Percentiles rank a stretch among this genome's conserved stretches.
phyloP scores from a whole-genome alignment of 2,113 vertebrate species.

The Apaloderma vittatum region DNA sequence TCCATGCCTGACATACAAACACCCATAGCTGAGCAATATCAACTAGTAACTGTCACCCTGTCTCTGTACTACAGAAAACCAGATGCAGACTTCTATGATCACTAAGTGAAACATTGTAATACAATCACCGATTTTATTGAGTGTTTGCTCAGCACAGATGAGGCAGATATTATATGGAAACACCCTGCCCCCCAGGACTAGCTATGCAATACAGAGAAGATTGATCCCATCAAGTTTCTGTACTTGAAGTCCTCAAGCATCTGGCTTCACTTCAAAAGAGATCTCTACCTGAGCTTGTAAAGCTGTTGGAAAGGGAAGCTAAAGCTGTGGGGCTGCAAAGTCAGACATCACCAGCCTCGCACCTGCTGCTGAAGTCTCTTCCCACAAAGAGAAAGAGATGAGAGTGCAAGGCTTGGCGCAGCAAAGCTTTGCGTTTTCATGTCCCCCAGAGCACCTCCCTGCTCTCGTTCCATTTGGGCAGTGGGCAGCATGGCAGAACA shows the following conservation, averaged over 20 bases:
- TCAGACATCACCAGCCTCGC: not conserved
- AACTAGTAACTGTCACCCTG: not conserved
- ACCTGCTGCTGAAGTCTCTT: conserved; percentile 10
- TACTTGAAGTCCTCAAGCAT: not conserved
- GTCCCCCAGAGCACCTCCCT: not conserved
- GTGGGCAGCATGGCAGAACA: not conserved
- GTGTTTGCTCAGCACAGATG: not conserved
- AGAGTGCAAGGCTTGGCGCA: not conserved
- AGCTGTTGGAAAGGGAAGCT: not conserved
- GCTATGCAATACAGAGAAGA: not conserved
- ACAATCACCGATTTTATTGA: not conserved
- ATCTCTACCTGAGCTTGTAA: not conserved
- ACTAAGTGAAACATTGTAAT: not conserved
- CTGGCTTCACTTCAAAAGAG: not conserved
- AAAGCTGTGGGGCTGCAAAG: not conserved
- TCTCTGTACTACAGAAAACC: not conserved
- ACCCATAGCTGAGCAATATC: not conserved
- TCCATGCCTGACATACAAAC: not conserved
- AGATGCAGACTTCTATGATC: not conserved
- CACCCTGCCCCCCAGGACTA: not conserved
- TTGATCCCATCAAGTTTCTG: not conserved
- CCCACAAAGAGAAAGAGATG: not conserved
- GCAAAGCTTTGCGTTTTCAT: not conserved
- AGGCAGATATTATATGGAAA: not conserved
- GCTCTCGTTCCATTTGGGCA: not conserved